Evolutionary conservation across 1,140 invertebrate species (phyloP).

Genomic region (Tetragnatha versicolor): DNA sequence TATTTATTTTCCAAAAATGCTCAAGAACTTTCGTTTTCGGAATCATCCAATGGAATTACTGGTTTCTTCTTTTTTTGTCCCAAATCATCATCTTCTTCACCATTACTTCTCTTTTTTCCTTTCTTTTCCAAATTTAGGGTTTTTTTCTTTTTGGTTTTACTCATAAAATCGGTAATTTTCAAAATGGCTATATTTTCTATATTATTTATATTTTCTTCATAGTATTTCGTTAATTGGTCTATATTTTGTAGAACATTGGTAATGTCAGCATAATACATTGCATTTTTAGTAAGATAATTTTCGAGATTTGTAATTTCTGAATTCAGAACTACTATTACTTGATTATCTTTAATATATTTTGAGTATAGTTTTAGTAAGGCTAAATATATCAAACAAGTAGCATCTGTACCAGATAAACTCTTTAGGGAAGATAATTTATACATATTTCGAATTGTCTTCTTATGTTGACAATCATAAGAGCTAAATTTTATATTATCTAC

Average conservation of each 20-base stretch:
- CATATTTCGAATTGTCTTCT: not conserved
- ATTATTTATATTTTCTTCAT: not conserved
- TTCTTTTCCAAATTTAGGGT: not conserved
- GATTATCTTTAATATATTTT: not conserved
- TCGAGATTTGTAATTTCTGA: not conserved
- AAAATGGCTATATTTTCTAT: not conserved
- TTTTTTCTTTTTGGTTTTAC: conserved; percentile 7
- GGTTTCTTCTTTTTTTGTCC: not conserved
- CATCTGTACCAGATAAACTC: conserved; percentile 5
- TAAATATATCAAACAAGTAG: not conserved
- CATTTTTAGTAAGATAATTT: conserved; percentile 16
- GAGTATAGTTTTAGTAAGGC: not conserved
- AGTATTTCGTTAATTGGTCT: not conserved
- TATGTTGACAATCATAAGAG: not conserved
- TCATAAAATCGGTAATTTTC: not conserved
- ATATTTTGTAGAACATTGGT: not conserved
- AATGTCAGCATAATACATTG: conserved; percentile 11
- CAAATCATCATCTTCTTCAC: not conserved
- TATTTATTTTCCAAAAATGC: too few relatives aligned
- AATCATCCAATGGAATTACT: not conserved
- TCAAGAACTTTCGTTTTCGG: not conserved
- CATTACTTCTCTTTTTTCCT: not conserved
- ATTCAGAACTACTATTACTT: not conserved
- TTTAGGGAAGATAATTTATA: not conserved
- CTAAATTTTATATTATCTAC: conserved; percentile 11